Evolutionary conservation across 1,140 invertebrate genomes (phyloP).

Genomic region (Drosophila kurseongensis): DNA sequence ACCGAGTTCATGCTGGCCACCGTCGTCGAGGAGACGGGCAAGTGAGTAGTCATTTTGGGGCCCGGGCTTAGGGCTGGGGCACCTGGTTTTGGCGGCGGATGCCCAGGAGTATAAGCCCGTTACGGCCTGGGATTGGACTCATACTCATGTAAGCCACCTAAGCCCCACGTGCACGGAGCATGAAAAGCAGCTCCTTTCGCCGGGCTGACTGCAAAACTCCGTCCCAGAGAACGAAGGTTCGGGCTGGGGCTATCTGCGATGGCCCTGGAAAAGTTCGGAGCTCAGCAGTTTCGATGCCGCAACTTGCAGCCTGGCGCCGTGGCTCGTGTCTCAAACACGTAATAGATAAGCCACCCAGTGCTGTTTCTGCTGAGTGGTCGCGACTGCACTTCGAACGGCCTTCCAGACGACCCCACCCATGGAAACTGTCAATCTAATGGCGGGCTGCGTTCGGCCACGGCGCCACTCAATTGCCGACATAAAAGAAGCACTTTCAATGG

Average conservation of each 20-base stretch:
- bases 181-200: not conserved
- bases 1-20: slow-evolving; percentile 95
- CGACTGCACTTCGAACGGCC: slow-evolving; percentile 11
- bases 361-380: slow-evolving; percentile 33
- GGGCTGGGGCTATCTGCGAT: slow-evolving; percentile 19
- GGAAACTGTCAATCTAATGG: slow-evolving; percentile 65
- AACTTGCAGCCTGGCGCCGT: slow-evolving; percentile 5
- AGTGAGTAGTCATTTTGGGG: slow-evolving; percentile 85
- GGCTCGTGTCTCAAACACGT: slow-evolving; percentile 57
- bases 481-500: slow-evolving; percentile 42
- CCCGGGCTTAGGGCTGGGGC: not conserved
- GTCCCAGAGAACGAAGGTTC: not conserved
- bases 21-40: slow-evolving; percentile 91
- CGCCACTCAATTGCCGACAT: slow-evolving; percentile 43
- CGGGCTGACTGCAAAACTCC: not conserved
- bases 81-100: not conserved
- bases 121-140: not conserved
- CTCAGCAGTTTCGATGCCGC: slow-evolving; percentile 15
- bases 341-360: slow-evolving; percentile 50
- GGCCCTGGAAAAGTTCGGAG: slow-evolving; percentile 12
- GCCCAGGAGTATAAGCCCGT: not conserved
- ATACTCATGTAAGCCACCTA: not conserved
- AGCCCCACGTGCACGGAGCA: not conserved
- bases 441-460: slow-evolving; percentile 16
- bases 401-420: slow-evolving; percentile 2